A percentile compares a stretch with the other conserved stretches of the same genome.
Conservation (phyloP, 2,797 vertebrate species). For the Molossus molossus region DNA sequence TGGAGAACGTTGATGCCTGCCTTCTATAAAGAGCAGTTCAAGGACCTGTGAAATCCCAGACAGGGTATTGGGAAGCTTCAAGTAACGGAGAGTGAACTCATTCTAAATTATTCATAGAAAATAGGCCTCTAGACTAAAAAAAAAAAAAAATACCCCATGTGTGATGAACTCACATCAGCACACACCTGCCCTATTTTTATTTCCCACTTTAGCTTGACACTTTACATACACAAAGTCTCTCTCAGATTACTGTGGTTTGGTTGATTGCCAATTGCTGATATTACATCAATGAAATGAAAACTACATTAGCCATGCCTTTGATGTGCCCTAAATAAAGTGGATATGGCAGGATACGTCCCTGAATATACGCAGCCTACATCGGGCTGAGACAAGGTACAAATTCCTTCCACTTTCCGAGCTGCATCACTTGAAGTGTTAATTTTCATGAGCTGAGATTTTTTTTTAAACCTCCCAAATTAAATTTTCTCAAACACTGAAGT, state of each 20-base stretch:
- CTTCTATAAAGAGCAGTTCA: neutral
- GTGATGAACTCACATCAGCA: neutral
- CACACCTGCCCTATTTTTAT: slow-evolving; percentile 61
- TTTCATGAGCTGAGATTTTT: slow-evolving; percentile 73
- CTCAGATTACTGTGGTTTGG: slow-evolving; percentile 15
- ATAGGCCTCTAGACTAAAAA: slow-evolving; percentile 2
- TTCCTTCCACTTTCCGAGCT: slow-evolving; percentile 31
- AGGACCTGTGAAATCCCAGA: neutral
- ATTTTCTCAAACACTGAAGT: slow-evolving; percentile 82
- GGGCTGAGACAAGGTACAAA: slow-evolving; percentile 50
- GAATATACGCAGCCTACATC: slow-evolving; percentile 5
- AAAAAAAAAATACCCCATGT: neutral
- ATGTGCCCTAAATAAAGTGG: neutral
- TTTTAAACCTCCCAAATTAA: slow-evolving; percentile 75
- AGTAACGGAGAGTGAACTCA: neutral
- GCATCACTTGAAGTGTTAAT: slow-evolving; percentile 77
- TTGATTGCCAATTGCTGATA: slow-evolving; percentile 47
- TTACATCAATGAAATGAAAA: slow-evolving; percentile 48
- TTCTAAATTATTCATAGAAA: slow-evolving; percentile 69
- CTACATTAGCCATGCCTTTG: neutral
- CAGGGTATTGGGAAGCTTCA: neutral
- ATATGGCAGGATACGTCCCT: neutral
- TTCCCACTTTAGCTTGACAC: slow-evolving; percentile 50
- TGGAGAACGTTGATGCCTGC: neutral
- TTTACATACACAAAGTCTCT: slow-evolving; percentile 11